These are phyloP conservation scores for Gymnodraco acuticeps DNA, from an alignment of 2,797 vertebrate genomes.

Conservation along the genomic window DNA sequence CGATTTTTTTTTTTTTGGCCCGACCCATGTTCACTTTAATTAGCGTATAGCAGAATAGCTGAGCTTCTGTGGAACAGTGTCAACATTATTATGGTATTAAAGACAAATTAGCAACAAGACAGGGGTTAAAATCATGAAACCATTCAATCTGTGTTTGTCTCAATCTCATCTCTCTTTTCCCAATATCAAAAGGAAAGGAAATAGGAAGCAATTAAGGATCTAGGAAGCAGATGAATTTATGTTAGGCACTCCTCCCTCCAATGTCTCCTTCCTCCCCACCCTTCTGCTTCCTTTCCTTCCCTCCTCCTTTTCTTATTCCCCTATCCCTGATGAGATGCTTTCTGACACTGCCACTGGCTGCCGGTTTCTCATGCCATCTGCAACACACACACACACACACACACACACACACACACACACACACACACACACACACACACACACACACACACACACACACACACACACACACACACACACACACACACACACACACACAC, in stretches of 20 bases:
- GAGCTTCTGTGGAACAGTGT: not conserved
- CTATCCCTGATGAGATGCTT: constrained; percentile 71
- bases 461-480: too few species aligned
- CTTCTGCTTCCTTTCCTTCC: constrained; percentile 35
- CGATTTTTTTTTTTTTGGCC: not conserved
- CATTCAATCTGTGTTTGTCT: not conserved
- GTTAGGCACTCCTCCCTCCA: constrained; percentile 23
- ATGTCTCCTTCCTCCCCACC: constrained; percentile 32
- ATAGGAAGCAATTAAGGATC: not conserved
- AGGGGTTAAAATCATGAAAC: not conserved
- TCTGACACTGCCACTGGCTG: constrained; percentile 76
- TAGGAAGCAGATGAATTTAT: constrained; percentile 17
- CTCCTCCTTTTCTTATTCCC: constrained; percentile 38
- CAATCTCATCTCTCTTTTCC: not conserved
- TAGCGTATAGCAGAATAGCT: not conserved
- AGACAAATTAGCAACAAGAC: not conserved
- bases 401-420: constrained; percentile 5
- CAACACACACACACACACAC: constrained; percentile 30
- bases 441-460: not conserved
- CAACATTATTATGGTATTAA: not conserved
- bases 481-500: not conserved
- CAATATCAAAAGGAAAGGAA: not conserved
- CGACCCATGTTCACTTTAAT: not conserved
- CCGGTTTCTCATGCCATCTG: constrained; percentile 69
- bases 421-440: constrained; percentile 1